These are phyloP conservation scores for Typhlichthys subterraneus DNA, from an alignment of 2,797 vertebrate species.

Conservation along the genomic window DNA sequence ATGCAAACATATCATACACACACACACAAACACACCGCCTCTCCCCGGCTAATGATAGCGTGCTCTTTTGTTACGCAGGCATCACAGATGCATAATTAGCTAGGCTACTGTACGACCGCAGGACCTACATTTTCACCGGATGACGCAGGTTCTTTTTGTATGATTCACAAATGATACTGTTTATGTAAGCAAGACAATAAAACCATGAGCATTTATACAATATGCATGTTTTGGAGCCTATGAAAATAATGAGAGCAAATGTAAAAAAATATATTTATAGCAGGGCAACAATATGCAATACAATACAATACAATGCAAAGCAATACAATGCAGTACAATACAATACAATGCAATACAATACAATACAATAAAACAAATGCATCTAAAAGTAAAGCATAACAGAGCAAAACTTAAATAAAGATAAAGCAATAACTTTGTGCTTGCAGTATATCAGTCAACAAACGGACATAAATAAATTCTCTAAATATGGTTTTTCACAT, in stretches of 20 bases:
- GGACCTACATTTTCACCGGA: constrained; percentile 14
- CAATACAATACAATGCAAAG: neutral
- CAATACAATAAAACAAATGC: neutral
- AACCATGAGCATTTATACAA: neutral
- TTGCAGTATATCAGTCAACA: too few relatives aligned
- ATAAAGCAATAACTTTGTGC: too few relatives aligned
- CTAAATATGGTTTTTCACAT: neutral
- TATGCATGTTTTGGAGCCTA: neutral
- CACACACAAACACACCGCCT: constrained; percentile 25
- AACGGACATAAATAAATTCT: neutral
- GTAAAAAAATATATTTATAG: neutral
- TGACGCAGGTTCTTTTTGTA: neutral
- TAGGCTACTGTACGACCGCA: neutral
- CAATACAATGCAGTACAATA: neutral
- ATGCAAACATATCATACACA: constrained; percentile 1
- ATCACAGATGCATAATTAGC: constrained; percentile 18
- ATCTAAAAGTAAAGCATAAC: neutral
- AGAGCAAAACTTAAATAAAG: neutral
- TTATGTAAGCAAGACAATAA: neutral
- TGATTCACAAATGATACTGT: neutral
- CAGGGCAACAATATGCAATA: neutral
- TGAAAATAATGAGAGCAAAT: neutral
- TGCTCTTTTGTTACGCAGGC: constrained; percentile 37
- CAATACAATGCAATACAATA: neutral
- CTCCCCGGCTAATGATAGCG: constrained; percentile 16